Conservation (phyloP, 2,113 vertebrate species). For the Gambusia affinis region DNA sequence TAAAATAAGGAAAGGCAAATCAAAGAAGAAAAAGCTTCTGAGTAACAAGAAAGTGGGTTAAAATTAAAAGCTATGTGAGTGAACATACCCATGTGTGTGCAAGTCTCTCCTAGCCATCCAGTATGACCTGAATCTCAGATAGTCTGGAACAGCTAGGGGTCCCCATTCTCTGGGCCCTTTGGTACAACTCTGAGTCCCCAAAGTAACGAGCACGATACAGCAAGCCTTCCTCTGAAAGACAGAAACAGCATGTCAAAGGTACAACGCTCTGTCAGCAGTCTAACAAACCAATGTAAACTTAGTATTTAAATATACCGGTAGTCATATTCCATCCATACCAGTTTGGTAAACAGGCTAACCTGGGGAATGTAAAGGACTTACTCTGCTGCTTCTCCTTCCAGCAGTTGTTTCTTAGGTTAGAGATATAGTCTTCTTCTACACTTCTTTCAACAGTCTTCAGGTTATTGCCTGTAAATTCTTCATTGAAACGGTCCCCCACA, state of each 20-base stretch:
- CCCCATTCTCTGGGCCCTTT: conserved; percentile 94
- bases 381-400: conserved; percentile 99
- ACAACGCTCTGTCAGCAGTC: not conserved
- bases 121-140: conserved; percentile 92
- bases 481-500: conserved; percentile 93
- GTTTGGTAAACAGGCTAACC: not conserved
- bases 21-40: not conserved
- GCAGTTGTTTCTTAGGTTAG: conserved; percentile 96
- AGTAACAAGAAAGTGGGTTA: not conserved
- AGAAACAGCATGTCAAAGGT: conserved; percentile 1
- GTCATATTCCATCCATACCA: not conserved
- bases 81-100: conserved; percentile 50
- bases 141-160: conserved; percentile 96
- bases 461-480: conserved; percentile 89
- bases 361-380: conserved; percentile 73
- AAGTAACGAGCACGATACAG: conserved; percentile 97
- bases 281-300: not conserved
- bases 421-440: conserved; percentile 97
- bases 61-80: not conserved
- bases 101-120: conserved; percentile 83
- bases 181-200: conserved; percentile 91
- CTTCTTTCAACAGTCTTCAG: conserved; percentile 92
- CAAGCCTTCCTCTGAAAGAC: conserved; percentile 92
- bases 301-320: not conserved
- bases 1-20: not conserved